Evolutionary conservation across 2,113 vertebrate species (phyloP).

Genomic region (Scomber colias): DNA sequence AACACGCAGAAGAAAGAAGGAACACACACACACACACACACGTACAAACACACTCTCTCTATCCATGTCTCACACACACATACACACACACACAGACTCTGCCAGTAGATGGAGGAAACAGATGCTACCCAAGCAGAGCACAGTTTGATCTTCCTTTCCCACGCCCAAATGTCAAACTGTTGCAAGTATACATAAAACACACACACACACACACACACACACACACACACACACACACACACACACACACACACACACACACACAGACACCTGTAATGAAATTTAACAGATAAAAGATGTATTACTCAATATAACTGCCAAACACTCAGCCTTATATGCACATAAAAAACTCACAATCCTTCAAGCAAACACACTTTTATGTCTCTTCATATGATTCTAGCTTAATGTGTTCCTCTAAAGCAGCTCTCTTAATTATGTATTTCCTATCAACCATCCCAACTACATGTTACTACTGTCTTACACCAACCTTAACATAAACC

Average conservation of each 20-base stretch:
- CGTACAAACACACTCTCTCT: neutral
- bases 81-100: neutral
- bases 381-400: too few relatives aligned
- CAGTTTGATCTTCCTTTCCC: constrained; percentile 45
- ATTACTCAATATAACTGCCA: constrained; percentile 7
- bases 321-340: neutral
- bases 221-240: constrained; percentile 3
- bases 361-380: too few relatives aligned
- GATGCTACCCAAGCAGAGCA: constrained; percentile 29
- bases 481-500: too few relatives aligned
- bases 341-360: neutral
- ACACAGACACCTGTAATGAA: constrained; percentile 12
- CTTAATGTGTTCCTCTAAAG: too few relatives aligned
- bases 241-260: neutral
- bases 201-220: neutral
- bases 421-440: too few relatives aligned
- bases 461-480: too few relatives aligned
- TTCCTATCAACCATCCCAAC: too few relatives aligned
- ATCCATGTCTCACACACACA: neutral
- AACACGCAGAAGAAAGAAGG: neutral
- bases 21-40: constrained; percentile 8
- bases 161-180: constrained; percentile 48
- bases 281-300: constrained; percentile 16
- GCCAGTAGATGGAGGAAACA: constrained; percentile 39
- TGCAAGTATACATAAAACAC: neutral